Evolutionary conservation across 2,797 vertebrate species (phyloP).

Genomic region (Vespertilio murinus): DNA sequence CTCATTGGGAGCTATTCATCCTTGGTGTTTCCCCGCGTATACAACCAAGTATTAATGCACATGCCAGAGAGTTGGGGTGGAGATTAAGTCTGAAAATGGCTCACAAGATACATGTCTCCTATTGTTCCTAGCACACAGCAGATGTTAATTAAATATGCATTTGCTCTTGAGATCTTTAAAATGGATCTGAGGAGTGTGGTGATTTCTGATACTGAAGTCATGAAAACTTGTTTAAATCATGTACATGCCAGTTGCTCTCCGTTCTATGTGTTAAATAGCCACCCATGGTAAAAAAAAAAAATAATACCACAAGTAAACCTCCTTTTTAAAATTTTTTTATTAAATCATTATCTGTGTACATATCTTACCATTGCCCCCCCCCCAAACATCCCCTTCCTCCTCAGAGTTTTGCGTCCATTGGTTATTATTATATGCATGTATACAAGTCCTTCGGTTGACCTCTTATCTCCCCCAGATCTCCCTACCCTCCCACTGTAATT

Average conservation of each 20-base stretch:
- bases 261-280: background rate
- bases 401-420: too few species aligned
- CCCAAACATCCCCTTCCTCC: too few species aligned
- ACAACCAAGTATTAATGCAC: background rate
- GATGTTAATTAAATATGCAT: background rate
- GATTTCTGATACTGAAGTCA: constrained; percentile 3
- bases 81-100: background rate
- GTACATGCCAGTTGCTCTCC: background rate
- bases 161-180: background rate
- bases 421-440: too few species aligned
- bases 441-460: too few species aligned
- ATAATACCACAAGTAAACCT: background rate
- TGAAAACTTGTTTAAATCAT: background rate
- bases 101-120: background rate
- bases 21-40: background rate
- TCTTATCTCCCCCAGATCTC: too few species aligned
- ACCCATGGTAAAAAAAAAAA: background rate
- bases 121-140: background rate
- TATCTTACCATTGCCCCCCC: too few species aligned
- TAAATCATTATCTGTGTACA: too few species aligned
- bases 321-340: too few species aligned
- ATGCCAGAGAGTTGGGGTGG: background rate
- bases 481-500: too few species aligned
- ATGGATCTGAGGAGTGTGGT: background rate
- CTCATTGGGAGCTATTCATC: background rate